Evolutionary conservation across 2,797 vertebrate species (phyloP), one percentile per base, ranked within the genome.

Genomic region (Pseudochaenichthys georgianus): DNA sequence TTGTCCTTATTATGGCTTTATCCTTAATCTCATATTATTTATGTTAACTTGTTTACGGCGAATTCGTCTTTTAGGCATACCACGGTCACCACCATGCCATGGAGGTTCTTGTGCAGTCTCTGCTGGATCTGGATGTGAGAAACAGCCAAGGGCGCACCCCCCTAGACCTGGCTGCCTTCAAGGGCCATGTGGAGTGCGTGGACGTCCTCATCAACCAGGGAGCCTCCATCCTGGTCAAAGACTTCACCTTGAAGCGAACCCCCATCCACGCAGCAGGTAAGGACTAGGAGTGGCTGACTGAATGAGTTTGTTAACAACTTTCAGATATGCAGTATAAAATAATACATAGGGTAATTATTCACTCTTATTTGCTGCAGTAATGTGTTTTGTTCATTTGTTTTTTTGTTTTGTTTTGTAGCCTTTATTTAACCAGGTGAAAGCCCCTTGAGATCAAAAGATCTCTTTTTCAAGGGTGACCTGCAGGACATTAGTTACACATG

Each of bases 141-240:
- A 98, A 98, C 77, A 91, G 92, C 72, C 97, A 97, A 9, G 98
- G 98, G 60, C 96, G 97, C 77, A 99, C 98, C 1, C 97, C 98
- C 17, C 83, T 99, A 85, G 97, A 98, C 86, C 94, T 99, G 84
- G 98, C 98, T 75, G 97, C 98, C 62, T 97, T 98, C 77, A 98
- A 97, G 86, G 98, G 98, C 74, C 98, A 99, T 0, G 96, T 98
- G 58, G 98, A 99, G 92, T 99, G 98, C 94, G 97, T 99, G 89
- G 97, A 99, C 53, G 97, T 99, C 78, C 95, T 99, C 31, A 98
- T 99, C 90, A 98, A 98, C 93, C 98, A 99, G 92, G 98, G 98
- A 80, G 97, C 98, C 64, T 99, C 98, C 23, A 97, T 98, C 84
- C 91, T 98, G 84, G 97, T 99, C 57, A 99, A 99, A 92, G 98